Evolutionary conservation across 1,140 invertebrate genomes (phyloP), one percentile per base, ranked within the genome.

Genomic region (Dendrolimus punctatus): DNA sequence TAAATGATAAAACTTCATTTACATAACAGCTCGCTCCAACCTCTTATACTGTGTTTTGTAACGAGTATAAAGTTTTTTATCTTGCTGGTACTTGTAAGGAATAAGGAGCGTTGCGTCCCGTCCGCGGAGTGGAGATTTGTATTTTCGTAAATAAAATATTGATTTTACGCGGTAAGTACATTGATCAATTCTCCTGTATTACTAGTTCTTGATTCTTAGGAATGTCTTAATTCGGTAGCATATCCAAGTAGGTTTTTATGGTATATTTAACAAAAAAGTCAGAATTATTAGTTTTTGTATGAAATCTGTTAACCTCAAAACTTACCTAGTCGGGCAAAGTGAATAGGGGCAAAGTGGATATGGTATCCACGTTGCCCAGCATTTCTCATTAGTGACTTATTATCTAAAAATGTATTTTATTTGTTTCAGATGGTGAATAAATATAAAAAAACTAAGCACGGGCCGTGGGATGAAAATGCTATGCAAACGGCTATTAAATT

Each of bases 401-500:
- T 42, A 53, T 63, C 39, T 60, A 41, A 58, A 23, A 47, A 63
- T 60, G 55, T 60, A 6, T 46, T 60, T 52, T 49, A 49, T 49
- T 53, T 58, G 38, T 58, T 45, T 45, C 41, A 58, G 56, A 58
- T 58, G 56, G 56, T 58, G 37, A 49, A 58, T 58, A 53, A 54
- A n/a, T n/a, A n/a, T n/a, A n/a, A n/a, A n/a, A n/a, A n/a, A n/a
- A n/a, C n/a, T n/a, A n/a, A n/a, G n/a, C n/a, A n/a, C n/a, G n/a
- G n/a, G n/a, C n/a, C n/a, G n/a, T n/a, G n/a, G n/a, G n/a, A n/a
- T n/a, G n/a, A n/a, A 52, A 44, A 55, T 51, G 40, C 41, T 9
- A 52, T 38, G 40, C 49, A 63, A 60, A 66, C 59, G 46, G 64
- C 64, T 64, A 62, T 64, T 52, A 58, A 62, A 62, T 64, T 66